phyloP scores from a whole-genome alignment of 2,888 invertebrate species.

The Eumerus sabulonum region DNA sequence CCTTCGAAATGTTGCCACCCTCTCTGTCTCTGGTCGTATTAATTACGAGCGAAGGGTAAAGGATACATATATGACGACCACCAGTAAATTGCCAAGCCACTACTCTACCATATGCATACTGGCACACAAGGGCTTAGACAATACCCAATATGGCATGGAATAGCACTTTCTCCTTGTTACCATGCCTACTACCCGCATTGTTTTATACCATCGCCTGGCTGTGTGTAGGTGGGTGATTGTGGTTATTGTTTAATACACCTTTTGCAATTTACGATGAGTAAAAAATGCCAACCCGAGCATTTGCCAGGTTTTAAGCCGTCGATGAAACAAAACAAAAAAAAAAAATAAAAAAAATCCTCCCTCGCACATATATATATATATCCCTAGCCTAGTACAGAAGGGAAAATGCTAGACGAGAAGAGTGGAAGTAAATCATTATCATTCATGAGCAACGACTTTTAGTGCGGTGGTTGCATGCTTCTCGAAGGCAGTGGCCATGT shows the following conservation, averaged over 20 bases:
- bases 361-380: no score
- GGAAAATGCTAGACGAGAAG: slow-evolving; percentile 3
- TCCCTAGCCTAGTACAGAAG: no score
- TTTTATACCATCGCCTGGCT: neutral
- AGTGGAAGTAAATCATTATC: slow-evolving; percentile 54
- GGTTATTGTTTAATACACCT: slow-evolving; percentile 63
- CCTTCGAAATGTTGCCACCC: neutral
- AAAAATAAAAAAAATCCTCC: neutral
- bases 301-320: slow-evolving; percentile 15
- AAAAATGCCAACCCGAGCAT: slow-evolving; percentile 40
- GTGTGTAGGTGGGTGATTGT: slow-evolving; percentile 37
- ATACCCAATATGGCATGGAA: slow-evolving; percentile 22
- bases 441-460: slow-evolving; percentile 55
- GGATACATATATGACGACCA: neutral
- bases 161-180: no score
- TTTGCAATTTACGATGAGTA: slow-evolving; percentile 38
- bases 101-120: neutral
- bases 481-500: slow-evolving; percentile 5
- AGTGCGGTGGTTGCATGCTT: slow-evolving; percentile 43
- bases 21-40: slow-evolving; percentile 11
- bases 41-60: slow-evolving; percentile 18
- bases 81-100: slow-evolving; percentile 44
- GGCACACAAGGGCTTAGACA: neutral
- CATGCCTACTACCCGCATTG: no score
- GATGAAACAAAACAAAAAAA: slow-evolving; percentile 5